These are phyloP conservation scores for Aphyosemion australe DNA, from an alignment of 2,113 vertebrate genomes.

Conservation along the genomic window DNA sequence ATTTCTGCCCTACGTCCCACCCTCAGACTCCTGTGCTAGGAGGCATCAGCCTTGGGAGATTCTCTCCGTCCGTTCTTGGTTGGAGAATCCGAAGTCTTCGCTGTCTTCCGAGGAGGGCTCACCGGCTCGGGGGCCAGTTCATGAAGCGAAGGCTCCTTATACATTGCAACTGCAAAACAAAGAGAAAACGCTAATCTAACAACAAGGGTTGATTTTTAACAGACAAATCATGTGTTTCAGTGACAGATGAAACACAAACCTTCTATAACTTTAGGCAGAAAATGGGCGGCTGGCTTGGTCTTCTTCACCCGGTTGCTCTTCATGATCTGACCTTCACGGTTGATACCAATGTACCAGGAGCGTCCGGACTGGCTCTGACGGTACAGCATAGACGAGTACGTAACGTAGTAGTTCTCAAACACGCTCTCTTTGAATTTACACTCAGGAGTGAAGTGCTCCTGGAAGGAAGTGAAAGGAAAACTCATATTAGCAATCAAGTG, in stretches of 20 bases:
- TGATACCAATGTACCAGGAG: conserved; percentile 91
- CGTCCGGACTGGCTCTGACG: conserved; percentile 88
- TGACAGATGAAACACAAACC: conserved; percentile 73
- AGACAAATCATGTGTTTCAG: not conserved
- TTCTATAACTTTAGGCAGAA: conserved; percentile 91
- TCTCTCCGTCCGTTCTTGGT: conserved; percentile 77
- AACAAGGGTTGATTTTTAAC: not conserved
- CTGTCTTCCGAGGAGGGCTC: conserved; percentile 78
- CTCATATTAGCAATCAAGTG: conserved; percentile 18
- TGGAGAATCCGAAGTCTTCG: conserved; percentile 77
- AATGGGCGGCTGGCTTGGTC: conserved; percentile 89
- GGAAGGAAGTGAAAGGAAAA: conserved; percentile 37
- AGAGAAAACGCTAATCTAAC: conserved; percentile 29
- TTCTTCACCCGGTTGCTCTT: conserved; percentile 90
- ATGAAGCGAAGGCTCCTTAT: conserved; percentile 89
- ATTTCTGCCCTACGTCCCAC: conserved; percentile 65
- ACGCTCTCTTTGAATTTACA: conserved; percentile 94
- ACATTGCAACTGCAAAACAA: conserved; percentile 81
- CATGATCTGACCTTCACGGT: conserved; percentile 88
- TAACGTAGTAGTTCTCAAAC: conserved; percentile 93
- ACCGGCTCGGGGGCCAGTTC: conserved; percentile 79
- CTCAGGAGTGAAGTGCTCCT: conserved; percentile 91
- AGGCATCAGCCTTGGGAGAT: conserved; percentile 73
- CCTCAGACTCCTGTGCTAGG: conserved; percentile 78
- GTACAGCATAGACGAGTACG: conserved; percentile 92